phyloP scores from a whole-genome alignment of 30 jellyfish, hydroid and myxozoan genomes.

The Catostylus mosaicus region DNA sequence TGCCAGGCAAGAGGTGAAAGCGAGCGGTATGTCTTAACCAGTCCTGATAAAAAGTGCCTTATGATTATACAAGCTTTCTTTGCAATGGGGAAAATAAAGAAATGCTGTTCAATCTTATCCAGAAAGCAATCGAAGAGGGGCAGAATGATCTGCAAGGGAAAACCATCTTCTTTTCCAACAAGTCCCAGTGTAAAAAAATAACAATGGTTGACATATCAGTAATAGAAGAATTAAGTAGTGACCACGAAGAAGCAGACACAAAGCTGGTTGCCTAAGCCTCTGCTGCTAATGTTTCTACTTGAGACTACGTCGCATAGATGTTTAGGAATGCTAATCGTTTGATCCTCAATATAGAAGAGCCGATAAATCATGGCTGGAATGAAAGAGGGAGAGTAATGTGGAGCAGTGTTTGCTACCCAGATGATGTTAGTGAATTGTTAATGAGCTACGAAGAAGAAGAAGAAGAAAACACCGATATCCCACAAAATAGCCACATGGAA shows the following conservation, averaged over 20 bases:
- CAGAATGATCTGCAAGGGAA: not conserved
- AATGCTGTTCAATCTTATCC: conserved; percentile 21
- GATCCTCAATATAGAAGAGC: not conserved
- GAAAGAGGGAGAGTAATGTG: not conserved
- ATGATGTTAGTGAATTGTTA: not conserved
- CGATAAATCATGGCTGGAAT: not conserved
- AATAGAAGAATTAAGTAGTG: no score
- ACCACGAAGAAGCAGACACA: no score
- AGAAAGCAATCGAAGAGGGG: conserved; percentile 39
- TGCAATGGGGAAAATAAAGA: conserved; percentile 32
- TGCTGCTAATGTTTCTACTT: no score
- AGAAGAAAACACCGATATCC: no score
- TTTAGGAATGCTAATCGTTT: not conserved
- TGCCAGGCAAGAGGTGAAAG: conserved; percentile 52
- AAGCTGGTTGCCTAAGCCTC: no score
- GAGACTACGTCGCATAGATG: not conserved
- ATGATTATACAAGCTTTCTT: conserved; percentile 31
- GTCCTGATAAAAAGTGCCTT: conserved; percentile 57
- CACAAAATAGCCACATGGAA: no score
- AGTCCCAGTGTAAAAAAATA: conserved; percentile 23
- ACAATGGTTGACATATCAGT: no score
- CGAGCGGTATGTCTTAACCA: conserved; percentile 43
- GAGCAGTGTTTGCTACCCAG: not conserved
- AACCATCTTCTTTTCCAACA: conserved; percentile 33
- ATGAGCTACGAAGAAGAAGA: not conserved